A percentile compares a stretch with the other conserved stretches of the same genome.
phyloP scores from a whole-genome alignment of 2,113 vertebrate species.

The Tyrannus savana region DNA sequence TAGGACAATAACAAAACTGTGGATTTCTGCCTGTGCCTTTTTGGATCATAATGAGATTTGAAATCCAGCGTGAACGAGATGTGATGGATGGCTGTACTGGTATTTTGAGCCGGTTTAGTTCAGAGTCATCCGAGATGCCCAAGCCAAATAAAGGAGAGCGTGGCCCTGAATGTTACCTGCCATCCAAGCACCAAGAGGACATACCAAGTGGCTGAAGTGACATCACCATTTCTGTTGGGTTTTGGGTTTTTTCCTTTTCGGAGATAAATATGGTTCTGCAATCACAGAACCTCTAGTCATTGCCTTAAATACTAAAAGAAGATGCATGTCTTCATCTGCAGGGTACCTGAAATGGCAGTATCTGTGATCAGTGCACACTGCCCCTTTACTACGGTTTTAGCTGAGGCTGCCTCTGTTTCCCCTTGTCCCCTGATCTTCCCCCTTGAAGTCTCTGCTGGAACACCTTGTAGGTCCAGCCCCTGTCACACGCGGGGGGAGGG shows the following conservation, averaged over 20 bases:
- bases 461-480: fast-evolving
- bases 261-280: not conserved
- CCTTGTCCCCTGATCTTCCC: not conserved
- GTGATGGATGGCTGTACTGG: not conserved
- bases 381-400: fast-evolving
- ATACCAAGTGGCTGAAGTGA: not conserved
- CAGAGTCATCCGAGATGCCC: not conserved
- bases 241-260: not conserved
- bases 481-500: fast-evolving
- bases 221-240: not conserved
- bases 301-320: not conserved
- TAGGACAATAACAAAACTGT: not conserved
- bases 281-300: not conserved
- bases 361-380: not conserved
- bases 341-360: not conserved
- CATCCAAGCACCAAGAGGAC: not conserved
- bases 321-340: not conserved
- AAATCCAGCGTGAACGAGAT: not conserved
- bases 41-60: not conserved
- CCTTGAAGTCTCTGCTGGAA: not conserved
- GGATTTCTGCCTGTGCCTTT: not conserved
- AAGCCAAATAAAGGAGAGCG: not conserved
- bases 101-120: not conserved
- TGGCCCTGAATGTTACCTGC: not conserved
- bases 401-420: not conserved